phyloP scores from a whole-genome alignment of 1,140 invertebrate genomes.

The Lordiphosa clarofinis region DNA sequence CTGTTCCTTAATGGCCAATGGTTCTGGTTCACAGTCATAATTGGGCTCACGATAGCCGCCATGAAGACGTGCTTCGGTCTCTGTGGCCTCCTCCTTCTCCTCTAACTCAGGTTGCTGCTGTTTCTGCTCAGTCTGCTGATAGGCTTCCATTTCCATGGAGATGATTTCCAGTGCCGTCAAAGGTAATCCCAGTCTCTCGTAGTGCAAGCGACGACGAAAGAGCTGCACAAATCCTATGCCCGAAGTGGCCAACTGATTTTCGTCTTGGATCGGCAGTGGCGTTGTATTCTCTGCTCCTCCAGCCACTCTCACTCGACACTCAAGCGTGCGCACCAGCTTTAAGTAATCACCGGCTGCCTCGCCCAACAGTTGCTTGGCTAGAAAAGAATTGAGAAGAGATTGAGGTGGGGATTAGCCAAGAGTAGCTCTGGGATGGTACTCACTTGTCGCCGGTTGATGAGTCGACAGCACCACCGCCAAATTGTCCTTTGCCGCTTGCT shows the following conservation, averaged over 20 bases:
- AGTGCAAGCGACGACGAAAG: slow-evolving; percentile 15
- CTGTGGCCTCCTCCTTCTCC: not conserved
- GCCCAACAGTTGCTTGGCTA: not conserved
- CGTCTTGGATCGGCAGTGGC: not conserved
- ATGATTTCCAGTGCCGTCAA: slow-evolving; percentile 24
- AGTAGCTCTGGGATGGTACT: not conserved
- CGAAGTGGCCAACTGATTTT: not conserved
- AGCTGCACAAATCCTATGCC: slow-evolving; percentile 30
- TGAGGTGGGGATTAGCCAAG: not conserved
- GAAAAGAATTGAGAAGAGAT: not conserved
- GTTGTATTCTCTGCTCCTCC: not conserved
- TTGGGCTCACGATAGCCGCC: no score
- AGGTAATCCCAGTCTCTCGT: slow-evolving; percentile 22
- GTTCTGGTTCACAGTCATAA: no score
- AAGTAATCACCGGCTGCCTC: slow-evolving; percentile 4
- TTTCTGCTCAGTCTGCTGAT: not conserved
- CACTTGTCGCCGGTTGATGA: not conserved
- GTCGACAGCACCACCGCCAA: not conserved
- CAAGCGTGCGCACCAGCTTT: slow-evolving; percentile 3
- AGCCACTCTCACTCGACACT: not conserved
- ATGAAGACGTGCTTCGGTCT: no score
- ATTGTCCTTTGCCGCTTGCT: not conserved
- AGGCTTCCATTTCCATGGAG: slow-evolving; percentile 16
- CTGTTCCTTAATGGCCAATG: no score
- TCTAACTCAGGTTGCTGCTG: no score